A percentile compares a stretch with the other conserved stretches of the same genome.
These are phyloP conservation scores for Eupeodes latifasciatus DNA, from an alignment of 2,888 invertebrate genomes.

Conservation along the genomic window DNA sequence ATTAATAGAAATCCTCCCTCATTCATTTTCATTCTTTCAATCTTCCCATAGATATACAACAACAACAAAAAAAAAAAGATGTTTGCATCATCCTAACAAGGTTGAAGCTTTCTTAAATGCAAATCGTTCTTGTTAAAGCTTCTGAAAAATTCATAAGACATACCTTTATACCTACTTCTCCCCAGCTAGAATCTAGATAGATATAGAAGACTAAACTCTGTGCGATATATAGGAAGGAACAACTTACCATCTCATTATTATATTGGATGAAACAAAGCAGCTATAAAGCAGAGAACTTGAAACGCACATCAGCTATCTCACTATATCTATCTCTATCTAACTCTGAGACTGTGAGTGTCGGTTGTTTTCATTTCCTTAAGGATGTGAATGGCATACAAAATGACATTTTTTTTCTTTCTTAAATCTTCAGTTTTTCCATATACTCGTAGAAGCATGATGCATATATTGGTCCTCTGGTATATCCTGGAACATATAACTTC, in stretches of 20 bases:
- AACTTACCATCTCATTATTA: constrained; percentile 2
- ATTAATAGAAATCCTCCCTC: constrained; percentile 21
- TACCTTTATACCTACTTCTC: background rate
- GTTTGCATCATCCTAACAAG: background rate
- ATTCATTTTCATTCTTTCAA: constrained; percentile 46
- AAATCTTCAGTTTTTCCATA: background rate
- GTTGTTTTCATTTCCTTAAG: constrained; percentile 23
- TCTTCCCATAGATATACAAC: background rate
- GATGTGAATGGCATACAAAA: constrained; percentile 28
- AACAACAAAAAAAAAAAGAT: background rate
- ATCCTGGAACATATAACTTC: too few species aligned
- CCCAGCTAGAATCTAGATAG: background rate
- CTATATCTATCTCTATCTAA: too few species aligned
- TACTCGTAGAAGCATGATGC: background rate
- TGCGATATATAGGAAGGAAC: background rate
- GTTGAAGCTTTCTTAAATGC: constrained; percentile 10
- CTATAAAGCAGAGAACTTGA: background rate
- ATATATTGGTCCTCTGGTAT: background rate
- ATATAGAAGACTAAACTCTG: background rate
- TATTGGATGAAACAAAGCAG: background rate
- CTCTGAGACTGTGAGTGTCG: background rate
- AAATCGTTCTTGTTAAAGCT: constrained; percentile 20
- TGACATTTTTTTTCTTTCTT: background rate
- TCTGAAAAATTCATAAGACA: constrained; percentile 34
- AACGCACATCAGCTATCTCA: background rate